Evolutionary conservation across 2,888 invertebrate species (phyloP).

Genomic region (Temnothorax unifasciatus): DNA sequence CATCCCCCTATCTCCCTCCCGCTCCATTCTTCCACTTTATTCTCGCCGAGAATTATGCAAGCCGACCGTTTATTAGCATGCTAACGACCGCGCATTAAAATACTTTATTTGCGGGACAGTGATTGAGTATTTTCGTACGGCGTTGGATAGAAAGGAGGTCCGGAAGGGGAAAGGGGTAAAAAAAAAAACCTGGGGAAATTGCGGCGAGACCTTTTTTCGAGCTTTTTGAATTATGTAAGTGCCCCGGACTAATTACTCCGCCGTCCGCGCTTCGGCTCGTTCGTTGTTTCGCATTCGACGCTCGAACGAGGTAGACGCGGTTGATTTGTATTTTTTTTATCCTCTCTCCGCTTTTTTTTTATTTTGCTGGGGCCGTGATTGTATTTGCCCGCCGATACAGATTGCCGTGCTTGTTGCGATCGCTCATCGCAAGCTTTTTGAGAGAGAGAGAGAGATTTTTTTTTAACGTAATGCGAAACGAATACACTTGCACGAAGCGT

Average conservation of each 20-base stretch:
- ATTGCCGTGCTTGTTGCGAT: conserved; percentile 52
- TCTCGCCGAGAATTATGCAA: conserved; percentile 63
- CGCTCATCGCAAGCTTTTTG: conserved; percentile 40
- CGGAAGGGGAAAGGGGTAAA: not conserved
- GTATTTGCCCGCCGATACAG: conserved; percentile 49
- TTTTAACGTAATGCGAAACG: conserved; percentile 37
- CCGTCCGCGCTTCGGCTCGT: conserved; percentile 49
- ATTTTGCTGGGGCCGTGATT: conserved; percentile 34
- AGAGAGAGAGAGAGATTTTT: conserved; percentile 1
- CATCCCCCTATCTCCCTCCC: conserved; percentile 53
- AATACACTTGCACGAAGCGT: conserved; percentile 9
- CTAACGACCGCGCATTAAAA: conserved; percentile 69
- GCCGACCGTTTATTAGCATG: conserved; percentile 73
- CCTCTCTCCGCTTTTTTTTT: conserved; percentile 15
- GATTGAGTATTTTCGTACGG: conserved; percentile 59
- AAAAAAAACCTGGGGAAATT: conserved; percentile 35
- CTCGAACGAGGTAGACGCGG: conserved; percentile 52
- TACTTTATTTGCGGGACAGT: conserved; percentile 68
- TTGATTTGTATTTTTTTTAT: conserved; percentile 42
- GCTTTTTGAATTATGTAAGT: conserved; percentile 58
- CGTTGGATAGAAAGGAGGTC: not conserved
- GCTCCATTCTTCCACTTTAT: conserved; percentile 57
- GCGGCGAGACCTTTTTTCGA: conserved; percentile 54
- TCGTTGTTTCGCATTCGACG: conserved; percentile 56
- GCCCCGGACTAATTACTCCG: conserved; percentile 53